A percentile compares a stretch with the other conserved stretches of the same genome.
phyloP scores from a whole-genome alignment of 2,888 invertebrate species.

The Leucophenga montana region DNA sequence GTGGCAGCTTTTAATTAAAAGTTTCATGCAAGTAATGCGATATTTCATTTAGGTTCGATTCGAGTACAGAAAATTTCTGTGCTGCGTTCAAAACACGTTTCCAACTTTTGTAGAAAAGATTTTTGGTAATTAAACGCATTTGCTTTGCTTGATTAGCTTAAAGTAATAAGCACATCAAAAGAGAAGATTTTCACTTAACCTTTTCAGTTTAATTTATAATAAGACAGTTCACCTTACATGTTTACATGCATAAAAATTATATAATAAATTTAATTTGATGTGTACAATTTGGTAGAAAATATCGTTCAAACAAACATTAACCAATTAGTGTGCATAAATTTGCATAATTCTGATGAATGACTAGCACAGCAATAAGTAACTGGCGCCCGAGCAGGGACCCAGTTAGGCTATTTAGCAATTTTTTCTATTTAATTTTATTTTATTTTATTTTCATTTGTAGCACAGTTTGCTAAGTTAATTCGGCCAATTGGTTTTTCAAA shows the following conservation, averaged over 20 bases:
- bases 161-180: neutral
- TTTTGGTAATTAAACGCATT: constrained; percentile 11
- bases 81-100: constrained; percentile 16
- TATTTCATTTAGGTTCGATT: constrained; percentile 57
- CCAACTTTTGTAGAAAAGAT: constrained; percentile 13
- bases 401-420: too few relatives aligned
- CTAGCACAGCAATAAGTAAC: too few relatives aligned
- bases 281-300: too few relatives aligned
- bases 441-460: too few relatives aligned
- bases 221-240: neutral
- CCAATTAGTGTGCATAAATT: too few relatives aligned
- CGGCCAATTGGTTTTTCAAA: too few relatives aligned
- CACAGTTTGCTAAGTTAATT: too few relatives aligned
- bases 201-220: neutral
- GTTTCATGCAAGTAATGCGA: constrained; percentile 65
- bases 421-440: too few relatives aligned
- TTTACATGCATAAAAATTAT: too few relatives aligned
- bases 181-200: neutral
- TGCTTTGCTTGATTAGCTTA: constrained; percentile 9
- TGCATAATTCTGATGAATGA: too few relatives aligned
- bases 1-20: constrained; percentile 66
- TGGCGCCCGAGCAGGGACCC: too few relatives aligned
- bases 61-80: neutral
- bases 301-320: too few relatives aligned
- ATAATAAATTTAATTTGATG: constrained; percentile 18